phyloP scores from a whole-genome alignment of 2,888 invertebrate genomes.

The Sepioteuthis lessoniana region DNA sequence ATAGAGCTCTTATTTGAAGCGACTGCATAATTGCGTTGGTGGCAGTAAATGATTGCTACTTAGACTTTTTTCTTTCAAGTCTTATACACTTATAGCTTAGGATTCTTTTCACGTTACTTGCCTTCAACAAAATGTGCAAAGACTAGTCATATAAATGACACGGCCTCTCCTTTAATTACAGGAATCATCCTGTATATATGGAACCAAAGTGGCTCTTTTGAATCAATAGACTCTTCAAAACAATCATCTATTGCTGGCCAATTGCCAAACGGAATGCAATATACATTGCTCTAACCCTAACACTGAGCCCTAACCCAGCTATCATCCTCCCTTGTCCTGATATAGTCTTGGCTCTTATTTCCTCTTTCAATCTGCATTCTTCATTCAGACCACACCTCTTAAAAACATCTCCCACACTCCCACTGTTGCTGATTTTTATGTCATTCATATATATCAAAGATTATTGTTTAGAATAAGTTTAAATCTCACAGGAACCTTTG shows the following conservation, averaged over 20 bases:
- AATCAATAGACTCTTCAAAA: neutral
- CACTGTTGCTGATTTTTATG: neutral
- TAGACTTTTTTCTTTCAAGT: neutral
- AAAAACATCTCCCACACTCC: neutral
- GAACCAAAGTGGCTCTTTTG: neutral
- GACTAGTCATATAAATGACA: conserved; percentile 4
- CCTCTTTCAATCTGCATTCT: neutral
- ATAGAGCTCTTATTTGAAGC: neutral
- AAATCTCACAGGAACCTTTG: neutral
- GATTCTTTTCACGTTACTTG: neutral
- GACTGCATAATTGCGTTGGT: neutral
- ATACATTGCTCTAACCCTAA: neutral
- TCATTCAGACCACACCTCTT: neutral
- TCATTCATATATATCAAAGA: neutral
- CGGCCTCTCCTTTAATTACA: neutral
- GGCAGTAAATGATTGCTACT: neutral
- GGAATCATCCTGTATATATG: neutral
- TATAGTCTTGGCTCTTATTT: neutral
- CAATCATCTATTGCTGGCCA: neutral
- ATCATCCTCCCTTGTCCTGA: neutral
- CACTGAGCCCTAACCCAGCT: neutral
- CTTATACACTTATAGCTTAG: neutral
- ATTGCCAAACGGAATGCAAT: neutral
- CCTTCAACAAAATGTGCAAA: neutral
- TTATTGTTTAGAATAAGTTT: neutral